Percentiles rank a stretch among this genome's conserved stretches.
Evolutionary conservation across 2,797 vertebrate species (phyloP).

Genomic region (Iguana delicatissima): DNA sequence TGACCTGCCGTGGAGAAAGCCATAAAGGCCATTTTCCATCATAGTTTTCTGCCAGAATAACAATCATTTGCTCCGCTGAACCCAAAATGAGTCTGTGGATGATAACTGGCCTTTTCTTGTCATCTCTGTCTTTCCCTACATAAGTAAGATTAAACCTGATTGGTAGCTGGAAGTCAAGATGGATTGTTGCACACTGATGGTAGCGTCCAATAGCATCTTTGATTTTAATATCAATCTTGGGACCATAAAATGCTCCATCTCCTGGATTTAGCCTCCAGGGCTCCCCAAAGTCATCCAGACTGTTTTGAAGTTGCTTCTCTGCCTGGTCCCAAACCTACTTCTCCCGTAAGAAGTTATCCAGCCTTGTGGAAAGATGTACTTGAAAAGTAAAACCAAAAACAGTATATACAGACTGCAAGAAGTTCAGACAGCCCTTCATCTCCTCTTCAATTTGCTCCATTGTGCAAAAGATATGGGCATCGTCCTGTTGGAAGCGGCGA

Average conservation of each 20-base stretch:
- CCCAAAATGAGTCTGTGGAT: conserved; percentile 96
- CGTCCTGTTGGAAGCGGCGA: conserved; percentile 95
- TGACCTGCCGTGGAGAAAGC: conserved; percentile 93
- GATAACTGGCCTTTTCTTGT: conserved; percentile 92
- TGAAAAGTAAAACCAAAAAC: conserved; percentile 95
- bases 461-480: conserved; percentile 96
- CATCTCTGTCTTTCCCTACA: conserved; percentile 87
- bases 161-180: conserved; percentile 96
- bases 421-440: conserved; percentile 92
- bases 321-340: conserved; percentile 89
- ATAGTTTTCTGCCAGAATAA: conserved; percentile 95
- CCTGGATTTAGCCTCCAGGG: conserved; percentile 93
- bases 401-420: conserved; percentile 90
- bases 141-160: conserved; percentile 93
- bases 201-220: conserved; percentile 94
- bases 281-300: conserved; percentile 91
- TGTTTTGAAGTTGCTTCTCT: conserved; percentile 95
- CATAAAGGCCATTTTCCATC: conserved; percentile 97
- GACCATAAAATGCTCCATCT: conserved; percentile 96
- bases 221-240: conserved; percentile 98
- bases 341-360: conserved; percentile 92
- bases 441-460: conserved; percentile 94
- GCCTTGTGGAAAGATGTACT: conserved; percentile 92
- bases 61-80: conserved; percentile 96
- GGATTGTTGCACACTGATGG: conserved; percentile 96